Base-by-base conservation (phyloP, 2,888 invertebrate genomes). In the Drosophila rubida region DNA sequence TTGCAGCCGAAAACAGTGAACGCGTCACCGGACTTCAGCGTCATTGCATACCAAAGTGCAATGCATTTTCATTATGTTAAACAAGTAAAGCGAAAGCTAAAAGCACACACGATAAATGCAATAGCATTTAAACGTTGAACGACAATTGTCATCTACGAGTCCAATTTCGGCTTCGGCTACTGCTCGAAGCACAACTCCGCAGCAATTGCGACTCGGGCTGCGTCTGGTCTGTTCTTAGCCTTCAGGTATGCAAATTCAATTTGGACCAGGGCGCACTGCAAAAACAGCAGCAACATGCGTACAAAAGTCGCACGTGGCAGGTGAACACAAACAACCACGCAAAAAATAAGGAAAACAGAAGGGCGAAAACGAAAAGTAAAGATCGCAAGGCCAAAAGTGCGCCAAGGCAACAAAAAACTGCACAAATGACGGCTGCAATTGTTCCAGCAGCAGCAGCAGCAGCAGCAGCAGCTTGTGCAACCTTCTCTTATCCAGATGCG, bases 181-280 rank as follows among this genome's bases (percentile, higher is more conserved):
- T 48, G 14, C 23, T 32, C 39, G 13, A 13, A 25, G 9, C 14
- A 2, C 50, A 1, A 6, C 35, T 13, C 35, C 35, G 8, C 27
- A 13, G n/a, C 22, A 42, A 59, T 51, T 30, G 30, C 11, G n/a
- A 32, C 57, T 50, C 39, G 55, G 19, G 58, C 57, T 58, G 37
- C 69, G 61, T 53, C 69, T 54, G 87, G 66, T 73, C 88, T 54
- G 87, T 64, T 73, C 88, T 82, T 82, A 67, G 80, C 83, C 70
- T 69, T 71, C 67, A 68, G 88, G 80, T 74, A 86, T 86, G 83
- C 86, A 87, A 82, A 82, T 82, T 82, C 86, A 82, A 87, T 82
- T 82, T 87, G 78, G 65, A 59, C 59, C 63, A 54, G 44, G 54
- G 48, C 65, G 49, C 63, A 64, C 54, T 48, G 48, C 60, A 79